phyloP scores from a whole-genome alignment of 2,888 invertebrate genomes.

The Lucinisca nassula region DNA sequence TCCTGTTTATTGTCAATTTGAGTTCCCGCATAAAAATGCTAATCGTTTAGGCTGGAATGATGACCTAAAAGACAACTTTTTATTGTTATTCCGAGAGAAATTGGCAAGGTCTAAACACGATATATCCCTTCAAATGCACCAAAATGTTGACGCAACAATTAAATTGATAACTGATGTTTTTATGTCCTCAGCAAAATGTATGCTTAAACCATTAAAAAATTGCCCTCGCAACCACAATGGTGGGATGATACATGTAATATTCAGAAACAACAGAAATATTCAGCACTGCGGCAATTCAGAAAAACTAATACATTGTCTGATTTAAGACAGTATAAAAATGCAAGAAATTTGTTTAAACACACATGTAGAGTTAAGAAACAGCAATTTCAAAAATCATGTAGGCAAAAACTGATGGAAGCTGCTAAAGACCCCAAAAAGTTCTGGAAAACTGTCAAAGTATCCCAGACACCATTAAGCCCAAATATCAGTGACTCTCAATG shows the following conservation, averaged over 20 bases:
- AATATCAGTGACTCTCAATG: background rate
- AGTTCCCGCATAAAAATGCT: background rate
- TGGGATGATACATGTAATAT: constrained; percentile 2
- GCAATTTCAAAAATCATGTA: background rate
- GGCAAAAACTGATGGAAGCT: constrained; percentile 9
- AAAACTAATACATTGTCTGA: background rate
- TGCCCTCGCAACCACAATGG: background rate
- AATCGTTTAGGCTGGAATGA: background rate
- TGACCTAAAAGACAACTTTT: background rate
- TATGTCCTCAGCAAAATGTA: background rate
- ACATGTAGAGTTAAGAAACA: background rate
- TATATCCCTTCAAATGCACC: background rate
- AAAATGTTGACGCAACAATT: background rate
- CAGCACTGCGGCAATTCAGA: constrained; percentile 6
- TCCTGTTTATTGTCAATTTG: constrained; percentile 11
- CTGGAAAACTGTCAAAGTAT: constrained; percentile 14
- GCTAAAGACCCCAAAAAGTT: constrained; percentile 4
- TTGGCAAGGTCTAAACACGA: background rate
- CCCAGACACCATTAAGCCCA: background rate
- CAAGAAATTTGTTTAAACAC: constrained; percentile 3
- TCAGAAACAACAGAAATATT: background rate
- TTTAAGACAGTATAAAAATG: constrained; percentile 11
- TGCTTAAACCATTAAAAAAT: background rate
- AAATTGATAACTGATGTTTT: background rate
- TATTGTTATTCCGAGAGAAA: background rate